Evolutionary conservation across 1,140 invertebrate genomes (phyloP), one percentile per base, ranked within the genome.

Genomic region (Pseudomyrmex gracilis): DNA sequence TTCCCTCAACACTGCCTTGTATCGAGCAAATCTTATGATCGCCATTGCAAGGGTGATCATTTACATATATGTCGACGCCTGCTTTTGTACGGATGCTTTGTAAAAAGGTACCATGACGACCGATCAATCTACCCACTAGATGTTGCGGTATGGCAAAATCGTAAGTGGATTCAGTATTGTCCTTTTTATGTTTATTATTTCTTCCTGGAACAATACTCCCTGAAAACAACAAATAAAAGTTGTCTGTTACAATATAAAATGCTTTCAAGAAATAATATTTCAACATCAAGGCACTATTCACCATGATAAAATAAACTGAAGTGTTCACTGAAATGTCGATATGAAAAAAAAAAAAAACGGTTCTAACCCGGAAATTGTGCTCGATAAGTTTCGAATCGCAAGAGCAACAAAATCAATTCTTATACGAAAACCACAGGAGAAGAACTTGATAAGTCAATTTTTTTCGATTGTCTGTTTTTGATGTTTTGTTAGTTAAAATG

Each of bases 51-150:
- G 96, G 96, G 94, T 98, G 97, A 89, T 96, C 96, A 92, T 97
- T 97, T 7, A 99, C 95, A 67, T 96, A 94, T 60, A 99, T 96
- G 87, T 95, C 96, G 17, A 98, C 97, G 87, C 96, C 95, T 0
- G 97, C 97, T 87, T 96, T 96, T 2, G 95, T 93, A 91, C 98
- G 98, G 61, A 99, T 97, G 87, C 95, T 95, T 70, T 97, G 96
- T 13, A 99, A 96, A 93, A 97, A 97, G n/a, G 95, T 94, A 22
- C 98, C 98, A 87, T 97, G 96, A 88, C 96, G 96, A 45, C 98
- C 98, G 91, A 99, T 99, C 73, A 99, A 94, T 51, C 96, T 95
- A 15, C 98, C 98, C 83, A 98, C 98, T 61, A 98, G 92, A 58
- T 95, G 93, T 88, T 96, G 96, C 10, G 98, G 97, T 88, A 99